phyloP scores from a whole-genome alignment of 2,888 invertebrate genomes.

The Megaustenia siamemsis region DNA sequence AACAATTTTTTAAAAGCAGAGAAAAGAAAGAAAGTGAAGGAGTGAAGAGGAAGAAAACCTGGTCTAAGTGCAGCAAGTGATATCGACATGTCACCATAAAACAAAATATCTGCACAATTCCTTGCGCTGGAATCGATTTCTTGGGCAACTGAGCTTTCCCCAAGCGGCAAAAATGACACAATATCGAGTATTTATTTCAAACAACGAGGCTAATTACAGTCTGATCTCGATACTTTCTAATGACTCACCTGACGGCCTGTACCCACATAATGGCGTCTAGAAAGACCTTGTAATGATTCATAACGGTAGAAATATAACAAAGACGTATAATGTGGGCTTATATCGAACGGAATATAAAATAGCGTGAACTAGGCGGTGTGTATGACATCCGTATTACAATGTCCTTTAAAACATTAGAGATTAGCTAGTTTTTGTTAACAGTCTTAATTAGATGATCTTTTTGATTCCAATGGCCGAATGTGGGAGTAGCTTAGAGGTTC shows the following conservation, averaged over 20 bases:
- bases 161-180: not conserved
- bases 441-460: too few relatives aligned
- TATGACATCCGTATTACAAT: too few relatives aligned
- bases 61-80: too few relatives aligned
- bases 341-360: not conserved
- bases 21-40: too few relatives aligned
- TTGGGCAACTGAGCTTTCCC: not conserved
- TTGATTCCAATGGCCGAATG: too few relatives aligned
- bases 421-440: too few relatives aligned
- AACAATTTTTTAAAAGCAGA: too few relatives aligned
- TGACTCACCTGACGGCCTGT: not conserved
- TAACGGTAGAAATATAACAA: not conserved
- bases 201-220: conserved; percentile 20
- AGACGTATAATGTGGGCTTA: not conserved
- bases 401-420: too few relatives aligned
- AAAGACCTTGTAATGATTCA: not conserved
- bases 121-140: not conserved
- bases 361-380: not conserved
- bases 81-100: too few relatives aligned
- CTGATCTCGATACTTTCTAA: not conserved
- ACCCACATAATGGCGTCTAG: not conserved
- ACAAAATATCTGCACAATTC: not conserved
- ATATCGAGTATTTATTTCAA: not conserved
- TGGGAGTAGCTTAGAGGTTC: too few relatives aligned
- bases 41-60: too few relatives aligned